Percentiles rank a stretch among this genome's conserved stretches.
Conservation (phyloP, 1,140 invertebrate genomes). For the Saxidomus purpurata region DNA sequence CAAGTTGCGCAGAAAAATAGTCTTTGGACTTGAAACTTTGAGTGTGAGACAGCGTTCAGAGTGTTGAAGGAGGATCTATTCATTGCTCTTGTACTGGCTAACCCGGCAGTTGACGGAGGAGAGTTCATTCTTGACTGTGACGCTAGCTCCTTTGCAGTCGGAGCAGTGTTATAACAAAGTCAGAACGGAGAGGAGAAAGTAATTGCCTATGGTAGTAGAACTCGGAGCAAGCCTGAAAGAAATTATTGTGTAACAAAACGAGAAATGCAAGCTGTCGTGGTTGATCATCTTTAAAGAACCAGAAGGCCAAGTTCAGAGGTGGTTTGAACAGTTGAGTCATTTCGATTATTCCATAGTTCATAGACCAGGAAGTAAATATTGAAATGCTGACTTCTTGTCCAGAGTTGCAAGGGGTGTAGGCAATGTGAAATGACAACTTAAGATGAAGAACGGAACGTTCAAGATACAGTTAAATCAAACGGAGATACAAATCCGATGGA, state of each 20-base stretch:
- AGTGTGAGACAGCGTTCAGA: constrained; percentile 33
- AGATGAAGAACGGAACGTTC: background rate
- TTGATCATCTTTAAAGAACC: constrained; percentile 40
- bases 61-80: background rate
- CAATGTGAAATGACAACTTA: constrained; percentile 22
- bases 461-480: background rate
- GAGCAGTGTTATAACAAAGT: constrained; percentile 10
- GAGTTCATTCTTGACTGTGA: constrained; percentile 24
- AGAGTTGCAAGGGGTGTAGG: constrained; percentile 21
- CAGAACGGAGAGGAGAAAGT: constrained; percentile 31
- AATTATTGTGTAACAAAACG: constrained; percentile 42
- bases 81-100: background rate
- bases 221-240: background rate
- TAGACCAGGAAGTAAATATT: background rate
- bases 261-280: constrained; percentile 36
- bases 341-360: constrained; percentile 25
- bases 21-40: constrained; percentile 32
- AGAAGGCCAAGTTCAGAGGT: constrained; percentile 24
- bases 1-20: background rate
- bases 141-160: constrained; percentile 10
- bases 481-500: background rate
- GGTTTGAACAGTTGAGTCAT: constrained; percentile 24
- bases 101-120: constrained; percentile 12
- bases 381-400: constrained; percentile 16
- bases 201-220: constrained; percentile 43